Base-by-base conservation (phyloP, 2,113 vertebrate species). In the Pholis gunnellus region DNA sequence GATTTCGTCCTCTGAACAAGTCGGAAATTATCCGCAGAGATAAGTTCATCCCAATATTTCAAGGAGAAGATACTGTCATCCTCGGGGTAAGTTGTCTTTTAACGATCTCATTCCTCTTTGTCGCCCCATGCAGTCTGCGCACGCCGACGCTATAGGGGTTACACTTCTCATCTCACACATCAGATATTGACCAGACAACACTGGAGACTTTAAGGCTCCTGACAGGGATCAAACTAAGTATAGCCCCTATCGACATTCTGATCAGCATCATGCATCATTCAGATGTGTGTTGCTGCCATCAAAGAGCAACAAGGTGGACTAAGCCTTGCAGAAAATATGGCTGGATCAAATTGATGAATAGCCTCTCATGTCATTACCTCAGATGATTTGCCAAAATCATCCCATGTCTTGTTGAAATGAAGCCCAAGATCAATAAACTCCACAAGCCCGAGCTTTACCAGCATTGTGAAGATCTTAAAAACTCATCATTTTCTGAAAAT, bases 1-100 rank as follows among this genome's bases (percentile, higher is more conserved):
- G 97, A 68, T 97, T 98, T 90, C 96, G 97, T 76, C 97, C 97
- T 14, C 91, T 98, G 75, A 98, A 97, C 81, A 95, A 96, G 89
- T 94, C 96, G 5, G 97, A 98, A 93, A 96, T 96, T 68, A 76
- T 94, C 66, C 96, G 97, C 11, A 96, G 96, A 77, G 97, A 98
- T 95, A 97, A 96, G 92, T 97, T 96, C 90, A 95, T 97, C 76
- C 97, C 97, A 18, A 80, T 95, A 83, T 98, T 98, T 91, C 96
- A 96, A 66, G 95, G 94, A 59, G 97, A 97, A 54, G 97, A 98
- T 92, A 95, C 95, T 78, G 96, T 98, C 87, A 92, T 95, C 86
- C 91, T 97, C 63, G 97, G 95, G 97, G 97, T 98, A 92, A 97
- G 97, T 96, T 73, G 14, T 13, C 60, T 63, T 57, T 60, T 38